These are phyloP conservation scores for Danaus chrysippus DNA, from an alignment of 2,888 invertebrate genomes.

Conservation along the genomic window DNA sequence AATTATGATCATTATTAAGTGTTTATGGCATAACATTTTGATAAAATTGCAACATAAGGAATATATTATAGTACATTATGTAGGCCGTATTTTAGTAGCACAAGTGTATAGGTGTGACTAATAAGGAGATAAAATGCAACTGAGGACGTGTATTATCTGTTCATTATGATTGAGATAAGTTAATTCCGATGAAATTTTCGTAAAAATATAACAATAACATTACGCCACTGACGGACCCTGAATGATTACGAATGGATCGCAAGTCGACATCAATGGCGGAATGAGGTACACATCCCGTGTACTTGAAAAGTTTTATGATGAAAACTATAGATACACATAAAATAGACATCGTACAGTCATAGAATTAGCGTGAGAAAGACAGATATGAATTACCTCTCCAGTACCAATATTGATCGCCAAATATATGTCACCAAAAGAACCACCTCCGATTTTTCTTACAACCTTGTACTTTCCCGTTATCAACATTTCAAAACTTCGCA, in stretches of 20 bases:
- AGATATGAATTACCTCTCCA: constrained; percentile 85
- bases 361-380: constrained; percentile 5
- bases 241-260: neutral
- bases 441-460: constrained; percentile 97
- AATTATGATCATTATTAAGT: no score
- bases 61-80: no score
- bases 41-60: no score
- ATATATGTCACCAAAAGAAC: constrained; percentile 99
- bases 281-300: neutral
- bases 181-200: no score
- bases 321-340: neutral
- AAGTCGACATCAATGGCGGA: neutral
- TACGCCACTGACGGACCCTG: neutral
- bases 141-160: no score
- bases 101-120: no score
- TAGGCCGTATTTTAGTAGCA: no score
- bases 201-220: neutral
- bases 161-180: no score
- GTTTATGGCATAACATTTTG: no score
- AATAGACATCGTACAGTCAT: constrained; percentile 12
- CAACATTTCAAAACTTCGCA: constrained; percentile 15
- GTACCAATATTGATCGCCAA: constrained; percentile 95
- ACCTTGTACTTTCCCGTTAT: constrained; percentile 95
- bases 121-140: no score
- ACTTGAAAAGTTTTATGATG: neutral